Evolutionary conservation across 2,888 invertebrate species (phyloP).

Genomic region (Notocelia uddmanniana): DNA sequence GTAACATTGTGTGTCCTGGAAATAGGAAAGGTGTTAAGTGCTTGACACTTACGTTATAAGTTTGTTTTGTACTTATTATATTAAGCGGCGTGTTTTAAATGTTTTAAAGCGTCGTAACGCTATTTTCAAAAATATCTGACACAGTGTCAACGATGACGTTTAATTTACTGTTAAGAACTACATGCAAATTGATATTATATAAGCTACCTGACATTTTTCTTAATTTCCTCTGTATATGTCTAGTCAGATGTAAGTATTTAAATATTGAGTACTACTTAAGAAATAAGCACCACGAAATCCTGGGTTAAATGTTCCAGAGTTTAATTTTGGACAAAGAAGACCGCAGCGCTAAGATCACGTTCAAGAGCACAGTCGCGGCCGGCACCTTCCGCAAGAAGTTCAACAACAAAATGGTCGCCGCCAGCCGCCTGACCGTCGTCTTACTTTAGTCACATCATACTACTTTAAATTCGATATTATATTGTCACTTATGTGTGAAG

Average conservation of each 20-base stretch:
- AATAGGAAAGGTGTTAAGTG: slow-evolving; percentile 61
- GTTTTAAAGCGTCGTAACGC: not conserved
- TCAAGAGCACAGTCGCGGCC: slow-evolving; percentile 72
- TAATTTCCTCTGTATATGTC: slow-evolving; percentile 44
- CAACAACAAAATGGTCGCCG: slow-evolving; percentile 82
- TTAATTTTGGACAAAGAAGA: slow-evolving; percentile 77
- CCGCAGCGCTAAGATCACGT: slow-evolving; percentile 74
- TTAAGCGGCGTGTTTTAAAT: not conserved
- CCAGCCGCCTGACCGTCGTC: slow-evolving; percentile 73
- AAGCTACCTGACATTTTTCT: slow-evolving; percentile 59
- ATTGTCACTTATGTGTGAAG: not conserved
- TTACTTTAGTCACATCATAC: slow-evolving; percentile 52
- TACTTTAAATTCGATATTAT: not conserved
- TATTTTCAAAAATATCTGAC: not conserved
- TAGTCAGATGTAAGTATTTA: slow-evolving; percentile 14
- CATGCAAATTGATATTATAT: slow-evolving; percentile 20
- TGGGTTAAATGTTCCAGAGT: slow-evolving; percentile 74
- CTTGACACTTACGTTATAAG: slow-evolving; percentile 26
- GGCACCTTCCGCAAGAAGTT: slow-evolving; percentile 78
- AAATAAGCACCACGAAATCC: slow-evolving; percentile 48
- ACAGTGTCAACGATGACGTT: not conserved
- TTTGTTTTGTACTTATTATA: not conserved
- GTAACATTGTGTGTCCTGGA: slow-evolving; percentile 56
- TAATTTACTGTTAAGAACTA: not conserved
- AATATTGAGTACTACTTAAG: slow-evolving; percentile 7